Evolutionary conservation across 2,797 vertebrate species (phyloP), one percentile per base, ranked within the genome.

Genomic region (Amblyraja radiata): DNA sequence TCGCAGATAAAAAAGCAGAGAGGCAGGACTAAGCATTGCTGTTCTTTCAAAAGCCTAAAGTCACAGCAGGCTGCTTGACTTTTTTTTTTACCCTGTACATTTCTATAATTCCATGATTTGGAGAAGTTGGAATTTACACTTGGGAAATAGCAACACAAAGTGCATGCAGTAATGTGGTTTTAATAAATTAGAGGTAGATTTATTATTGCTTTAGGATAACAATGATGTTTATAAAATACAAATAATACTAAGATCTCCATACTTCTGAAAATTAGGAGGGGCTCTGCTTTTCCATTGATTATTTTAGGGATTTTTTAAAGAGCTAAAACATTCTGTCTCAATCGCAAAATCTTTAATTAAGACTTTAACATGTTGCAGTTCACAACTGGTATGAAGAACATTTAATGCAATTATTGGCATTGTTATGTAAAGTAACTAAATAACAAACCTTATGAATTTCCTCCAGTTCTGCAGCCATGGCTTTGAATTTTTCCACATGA

Each of bases 371-470:
- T 78, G 1, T 21, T 23, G 1, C 21, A 73, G 21, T 21, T 73
- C 71, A 68, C 61, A 88, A 21, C 3, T 68, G 61, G n/a, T 32
- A 68, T 36, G 36, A 21, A 5, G 61, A 68, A 88, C 68, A 65
- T 65, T 32, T 54, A 63, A 63, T 32, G 14, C n/a, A 61, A 14
- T 18, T 2, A 46, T 4, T 46, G 46, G 23, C 10, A 65, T 83
- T n/a, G 14, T 25, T 88, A 32, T 36, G 7, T n/a, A 68, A 88
- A 65, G 63, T 18, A 88, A 32, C n/a, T n/a, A 88, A 16, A 16
- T 36, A 32, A 23, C 95, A 94, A 81, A 98, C 98, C 97, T 97
- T 97, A 95, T 97, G 97, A 81, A 95, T 94, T 1, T 93, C 96
- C 94, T 95, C 96, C 93, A 98, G 95, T 95, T 98, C 96, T 2